A percentile compares a stretch with the other conserved stretches of the same genome.
Evolutionary conservation across 2,888 invertebrate genomes (phyloP).

Genomic region (Actias luna): DNA sequence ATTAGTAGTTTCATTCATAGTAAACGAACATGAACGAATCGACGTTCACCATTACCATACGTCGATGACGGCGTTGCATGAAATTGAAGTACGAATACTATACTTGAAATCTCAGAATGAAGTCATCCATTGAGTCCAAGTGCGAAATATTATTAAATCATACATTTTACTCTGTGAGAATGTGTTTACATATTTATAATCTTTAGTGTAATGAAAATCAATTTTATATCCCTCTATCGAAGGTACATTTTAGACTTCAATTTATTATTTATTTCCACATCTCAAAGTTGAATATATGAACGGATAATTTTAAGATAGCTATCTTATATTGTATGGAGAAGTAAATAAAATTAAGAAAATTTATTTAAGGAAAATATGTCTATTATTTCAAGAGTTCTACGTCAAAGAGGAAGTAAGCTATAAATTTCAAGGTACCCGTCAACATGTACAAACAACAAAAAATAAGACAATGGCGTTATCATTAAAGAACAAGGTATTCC

Average conservation of each 20-base stretch:
- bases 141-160: conserved; percentile 3
- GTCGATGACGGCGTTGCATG: conserved; percentile 18
- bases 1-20: conserved; percentile 45
- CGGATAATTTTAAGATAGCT: neutral
- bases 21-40: conserved; percentile 43
- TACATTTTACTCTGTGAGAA: neutral
- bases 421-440: conserved; percentile 2
- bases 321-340: neutral
- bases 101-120: conserved; percentile 19
- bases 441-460: conserved; percentile 8
- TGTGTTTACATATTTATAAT: neutral
- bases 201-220: neutral
- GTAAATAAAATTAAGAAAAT: neutral
- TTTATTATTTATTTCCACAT: neutral
- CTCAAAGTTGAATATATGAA: neutral
- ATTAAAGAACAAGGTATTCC: conserved; percentile 16
- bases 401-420: conserved; percentile 12
- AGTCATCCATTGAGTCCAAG: conserved; percentile 19
- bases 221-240: neutral
- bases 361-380: neutral
- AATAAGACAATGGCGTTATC: conserved; percentile 10
- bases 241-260: neutral
- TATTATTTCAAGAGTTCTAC: neutral
- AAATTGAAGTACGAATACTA: conserved; percentile 19
- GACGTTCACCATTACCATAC: conserved; percentile 40